A percentile compares a stretch with the other conserved stretches of the same genome.
Conservation (phyloP, 2,888 invertebrate genomes). For the Eupithecia tripunctaria region DNA sequence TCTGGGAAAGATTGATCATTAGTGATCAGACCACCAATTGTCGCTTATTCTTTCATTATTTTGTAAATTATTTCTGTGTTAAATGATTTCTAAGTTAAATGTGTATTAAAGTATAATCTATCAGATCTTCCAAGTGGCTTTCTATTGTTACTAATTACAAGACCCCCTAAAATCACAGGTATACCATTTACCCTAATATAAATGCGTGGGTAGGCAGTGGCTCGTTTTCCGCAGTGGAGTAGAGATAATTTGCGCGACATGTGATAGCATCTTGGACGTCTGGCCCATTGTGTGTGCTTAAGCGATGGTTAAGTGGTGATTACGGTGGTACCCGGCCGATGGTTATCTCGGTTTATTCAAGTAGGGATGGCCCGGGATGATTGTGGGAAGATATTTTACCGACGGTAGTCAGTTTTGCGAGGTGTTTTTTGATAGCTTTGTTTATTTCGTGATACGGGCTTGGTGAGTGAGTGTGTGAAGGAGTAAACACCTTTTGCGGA, state of each 20-base stretch:
- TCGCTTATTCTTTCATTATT: too few relatives aligned
- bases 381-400: background rate
- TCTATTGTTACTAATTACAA: background rate
- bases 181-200: slow-evolving; percentile 62
- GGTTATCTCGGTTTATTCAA: slow-evolving; percentile 34
- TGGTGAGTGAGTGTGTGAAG: too few relatives aligned
- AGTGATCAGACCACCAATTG: too few relatives aligned
- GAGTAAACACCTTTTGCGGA: too few relatives aligned
- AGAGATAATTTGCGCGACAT: slow-evolving; percentile 71
- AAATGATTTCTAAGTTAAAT: too few relatives aligned
- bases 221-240: slow-evolving; percentile 67
- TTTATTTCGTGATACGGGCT: too few relatives aligned
- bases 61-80: too few relatives aligned
- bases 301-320: slow-evolving; percentile 62
- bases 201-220: slow-evolving; percentile 67
- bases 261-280: slow-evolving; percentile 65
- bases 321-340: slow-evolving; percentile 40
- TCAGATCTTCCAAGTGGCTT: too few relatives aligned
- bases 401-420: background rate
- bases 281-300: slow-evolving; percentile 46
- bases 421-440: too few relatives aligned
- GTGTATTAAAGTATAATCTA: too few relatives aligned
- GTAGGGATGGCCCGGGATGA: slow-evolving; percentile 19
- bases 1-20: too few relatives aligned
- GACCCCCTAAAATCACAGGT: slow-evolving; percentile 53